A percentile compares a stretch with the other conserved stretches of the same genome.
These are phyloP conservation scores for Frankliniella fusca DNA, from an alignment of 2,888 invertebrate genomes.

Conservation along the genomic window DNA sequence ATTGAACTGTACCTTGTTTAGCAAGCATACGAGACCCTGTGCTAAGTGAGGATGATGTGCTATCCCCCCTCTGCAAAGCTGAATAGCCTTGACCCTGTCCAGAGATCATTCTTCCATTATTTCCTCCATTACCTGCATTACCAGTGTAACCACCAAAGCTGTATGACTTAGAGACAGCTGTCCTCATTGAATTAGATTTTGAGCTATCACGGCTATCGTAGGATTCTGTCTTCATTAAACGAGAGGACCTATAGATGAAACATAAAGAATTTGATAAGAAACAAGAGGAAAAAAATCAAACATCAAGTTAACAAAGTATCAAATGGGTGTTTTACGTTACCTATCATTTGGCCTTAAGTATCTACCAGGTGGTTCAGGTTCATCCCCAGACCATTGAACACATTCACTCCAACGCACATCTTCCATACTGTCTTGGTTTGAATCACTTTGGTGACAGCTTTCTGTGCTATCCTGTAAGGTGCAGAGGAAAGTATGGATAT, in stretches of 20 bases:
- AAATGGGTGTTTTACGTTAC: neutral
- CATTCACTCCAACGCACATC: conserved; percentile 12
- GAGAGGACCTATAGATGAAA: conserved; percentile 44
- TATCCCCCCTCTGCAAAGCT: conserved; percentile 57
- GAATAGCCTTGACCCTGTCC: conserved; percentile 42
- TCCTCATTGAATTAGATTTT: conserved; percentile 48
- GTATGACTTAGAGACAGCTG: conserved; percentile 73
- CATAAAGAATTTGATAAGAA: too few relatives aligned
- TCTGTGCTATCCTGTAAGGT: neutral
- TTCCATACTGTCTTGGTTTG: conserved; percentile 12
- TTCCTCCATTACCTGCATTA: conserved; percentile 39
- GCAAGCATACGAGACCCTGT: conserved; percentile 63
- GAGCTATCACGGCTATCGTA: conserved; percentile 51
- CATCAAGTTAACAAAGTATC: neutral
- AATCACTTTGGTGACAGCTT: neutral
- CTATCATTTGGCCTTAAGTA: neutral
- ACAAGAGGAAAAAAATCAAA: conserved; percentile 7
- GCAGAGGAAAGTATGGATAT: neutral
- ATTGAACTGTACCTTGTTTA: conserved; percentile 62
- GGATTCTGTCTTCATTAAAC: conserved; percentile 52
- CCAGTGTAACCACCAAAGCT: conserved; percentile 81
- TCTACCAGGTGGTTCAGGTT: neutral
- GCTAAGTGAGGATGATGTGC: conserved; percentile 61
- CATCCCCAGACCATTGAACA: neutral
- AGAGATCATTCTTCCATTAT: neutral